Conservation (phyloP, 2,113 vertebrate species). For the Coturnix japonica region DNA sequence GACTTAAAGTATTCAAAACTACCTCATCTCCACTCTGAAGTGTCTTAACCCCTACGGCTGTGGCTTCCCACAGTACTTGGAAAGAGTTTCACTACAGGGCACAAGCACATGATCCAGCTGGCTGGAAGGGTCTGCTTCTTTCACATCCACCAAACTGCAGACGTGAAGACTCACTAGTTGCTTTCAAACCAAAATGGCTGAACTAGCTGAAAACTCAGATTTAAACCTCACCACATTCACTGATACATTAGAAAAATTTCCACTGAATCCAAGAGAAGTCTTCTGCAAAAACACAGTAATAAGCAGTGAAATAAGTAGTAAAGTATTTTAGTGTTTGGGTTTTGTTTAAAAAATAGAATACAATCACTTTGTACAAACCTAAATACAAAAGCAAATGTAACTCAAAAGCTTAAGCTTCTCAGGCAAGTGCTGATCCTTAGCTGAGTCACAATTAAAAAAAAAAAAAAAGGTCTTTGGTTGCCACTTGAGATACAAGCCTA, state of each 20-base stretch:
- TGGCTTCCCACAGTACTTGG: neutral
- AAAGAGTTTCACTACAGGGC: neutral
- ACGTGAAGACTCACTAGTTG: neutral
- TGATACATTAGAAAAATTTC: neutral
- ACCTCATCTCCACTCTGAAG: neutral
- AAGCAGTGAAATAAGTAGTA: neutral
- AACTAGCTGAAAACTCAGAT: neutral
- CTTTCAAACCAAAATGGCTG: neutral
- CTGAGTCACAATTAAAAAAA: neutral
- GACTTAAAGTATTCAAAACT: neutral
- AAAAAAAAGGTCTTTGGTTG: neutral
- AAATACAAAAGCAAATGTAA: neutral
- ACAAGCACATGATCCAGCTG: neutral
- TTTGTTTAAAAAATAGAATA: neutral
- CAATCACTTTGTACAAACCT: neutral
- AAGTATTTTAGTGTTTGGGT: neutral
- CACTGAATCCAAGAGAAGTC: neutral
- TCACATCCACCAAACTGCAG: neutral
- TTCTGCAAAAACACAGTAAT: neutral
- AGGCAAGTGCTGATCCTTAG: neutral
- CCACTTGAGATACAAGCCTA: neutral
- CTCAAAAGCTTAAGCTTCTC: neutral
- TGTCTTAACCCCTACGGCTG: neutral
- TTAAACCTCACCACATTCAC: neutral
- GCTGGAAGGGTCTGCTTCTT: neutral